Evolutionary conservation across 2,113 vertebrate genomes (phyloP).

Genomic region (Thymallus thymallus): DNA sequence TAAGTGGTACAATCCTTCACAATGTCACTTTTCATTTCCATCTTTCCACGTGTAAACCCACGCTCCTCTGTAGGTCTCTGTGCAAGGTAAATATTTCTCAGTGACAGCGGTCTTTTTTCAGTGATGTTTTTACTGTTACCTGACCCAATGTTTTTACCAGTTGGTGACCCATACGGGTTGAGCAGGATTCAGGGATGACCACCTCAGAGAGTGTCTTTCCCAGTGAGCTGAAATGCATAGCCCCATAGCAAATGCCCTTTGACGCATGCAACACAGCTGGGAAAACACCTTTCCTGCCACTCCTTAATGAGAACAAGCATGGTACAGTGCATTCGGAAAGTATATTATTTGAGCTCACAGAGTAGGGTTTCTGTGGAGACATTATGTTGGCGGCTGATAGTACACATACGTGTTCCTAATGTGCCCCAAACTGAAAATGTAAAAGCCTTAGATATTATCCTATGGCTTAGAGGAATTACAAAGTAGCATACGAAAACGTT

Average conservation of each 20-base stretch:
- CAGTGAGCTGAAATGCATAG: constrained; percentile 19
- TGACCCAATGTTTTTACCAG: constrained; percentile 22
- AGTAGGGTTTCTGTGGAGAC: neutral
- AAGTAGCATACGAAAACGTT: neutral
- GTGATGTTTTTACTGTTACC: constrained; percentile 35
- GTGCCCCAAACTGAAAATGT: too few relatives aligned
- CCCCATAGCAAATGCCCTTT: constrained; percentile 17
- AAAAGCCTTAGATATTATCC: too few relatives aligned
- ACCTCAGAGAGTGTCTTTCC: constrained; percentile 28
- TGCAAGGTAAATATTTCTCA: constrained; percentile 44
- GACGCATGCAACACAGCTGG: constrained; percentile 46
- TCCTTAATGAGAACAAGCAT: constrained; percentile 23
- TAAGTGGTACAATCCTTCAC: constrained; percentile 56
- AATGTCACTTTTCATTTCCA: constrained; percentile 68
- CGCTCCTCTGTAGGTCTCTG: constrained; percentile 34
- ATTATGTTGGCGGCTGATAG: neutral
- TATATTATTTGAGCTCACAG: constrained; percentile 28
- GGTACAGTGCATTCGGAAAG: too few relatives aligned
- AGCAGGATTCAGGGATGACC: constrained; percentile 23
- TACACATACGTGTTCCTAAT: too few relatives aligned
- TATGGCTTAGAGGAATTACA: neutral
- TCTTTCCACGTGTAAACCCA: constrained; percentile 48
- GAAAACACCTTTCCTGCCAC: constrained; percentile 31
- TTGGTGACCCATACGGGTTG: constrained; percentile 4
- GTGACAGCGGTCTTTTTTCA: constrained; percentile 49